Base-by-base conservation (phyloP, 2,113 vertebrate genomes). In the Rafetus swinhoei region DNA sequence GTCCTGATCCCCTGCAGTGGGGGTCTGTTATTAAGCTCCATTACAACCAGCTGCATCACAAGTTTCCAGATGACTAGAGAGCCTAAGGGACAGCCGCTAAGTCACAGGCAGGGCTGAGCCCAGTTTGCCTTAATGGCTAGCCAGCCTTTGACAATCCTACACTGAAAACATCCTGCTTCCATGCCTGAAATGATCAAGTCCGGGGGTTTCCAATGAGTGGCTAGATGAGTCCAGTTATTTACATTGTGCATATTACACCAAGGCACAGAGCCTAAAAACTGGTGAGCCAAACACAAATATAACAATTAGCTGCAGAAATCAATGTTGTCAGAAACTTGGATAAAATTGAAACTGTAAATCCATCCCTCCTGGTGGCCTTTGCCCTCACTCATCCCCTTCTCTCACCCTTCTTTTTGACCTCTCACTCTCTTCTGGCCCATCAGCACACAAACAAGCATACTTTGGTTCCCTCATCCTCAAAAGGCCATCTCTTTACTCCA, bases 381-480 rank as follows among this genome's bases (percentile, higher is more conserved):
- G 56, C 32, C 35, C 92, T 89, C 57, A 77, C 19, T 55, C 65
- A 69, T 83, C 80, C 18, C 15, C 45, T 82, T 81, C 60, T 76
- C 79, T 84, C 69, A 50, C 6, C 2, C 84, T 69, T 69, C 59
- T 22, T 94, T 72, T 57, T 53, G 76, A 74, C 0, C 0, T 53
- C 65, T 27, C 81, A 74, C 60, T 14, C 6, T 85, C 15, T 65
- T 55, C 57, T 90, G 84, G 72, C 62, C 62, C 82, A 54, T 5
- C 93, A 14, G 3, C 15, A 69, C 65, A 81, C 35, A 82, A 60
- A 6, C 22, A 55, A 93, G 82, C 39, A 53, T 93, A 4, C 45
- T 88, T 57, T 52, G 88, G 87, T 60, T 39, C 79, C n/a, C 27
- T 90, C n/a, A 85, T 90, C 88, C 54, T 87, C 29, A 82, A 89